phyloP scores from a whole-genome alignment of 2,113 vertebrate genomes.

The Rhineura floridana region DNA sequence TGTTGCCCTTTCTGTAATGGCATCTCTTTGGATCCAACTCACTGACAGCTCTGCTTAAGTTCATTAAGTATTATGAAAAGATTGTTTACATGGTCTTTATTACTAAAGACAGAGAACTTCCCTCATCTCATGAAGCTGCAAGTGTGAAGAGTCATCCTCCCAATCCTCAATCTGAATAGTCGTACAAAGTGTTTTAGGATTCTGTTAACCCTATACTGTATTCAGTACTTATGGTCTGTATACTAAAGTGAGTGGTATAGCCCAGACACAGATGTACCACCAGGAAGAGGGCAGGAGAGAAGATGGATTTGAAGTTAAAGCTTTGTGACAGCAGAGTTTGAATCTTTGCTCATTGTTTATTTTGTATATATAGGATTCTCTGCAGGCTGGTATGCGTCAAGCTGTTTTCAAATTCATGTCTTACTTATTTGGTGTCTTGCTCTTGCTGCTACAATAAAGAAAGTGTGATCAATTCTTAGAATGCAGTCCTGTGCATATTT shows the following conservation, averaged over 20 bases:
- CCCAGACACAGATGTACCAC: too few species aligned
- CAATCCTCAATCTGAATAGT: not conserved
- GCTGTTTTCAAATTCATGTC: not conserved
- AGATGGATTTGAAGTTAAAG: not conserved
- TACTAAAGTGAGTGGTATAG: too few species aligned
- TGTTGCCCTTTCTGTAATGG: not conserved
- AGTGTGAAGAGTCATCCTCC: not conserved
- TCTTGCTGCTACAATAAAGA: not conserved
- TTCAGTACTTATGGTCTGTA: not conserved
- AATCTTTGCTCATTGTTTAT: not conserved
- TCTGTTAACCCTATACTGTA: not conserved
- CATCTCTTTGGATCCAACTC: not conserved
- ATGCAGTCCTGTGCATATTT: not conserved
- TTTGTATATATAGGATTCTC: not conserved
- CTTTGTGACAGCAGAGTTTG: not conserved
- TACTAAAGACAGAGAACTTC: not conserved
- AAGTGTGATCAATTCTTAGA: not conserved
- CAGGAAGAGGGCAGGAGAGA: not conserved
- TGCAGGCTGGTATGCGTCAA: not conserved
- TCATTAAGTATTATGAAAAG: too few species aligned
- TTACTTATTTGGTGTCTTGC: not conserved
- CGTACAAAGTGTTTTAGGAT: not conserved
- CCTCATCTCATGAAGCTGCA: not conserved
- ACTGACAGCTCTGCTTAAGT: not conserved
- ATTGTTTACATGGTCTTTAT: not conserved